Base-by-base conservation (phyloP, 2,888 invertebrate genomes). In the Leuctra nigra region DNA sequence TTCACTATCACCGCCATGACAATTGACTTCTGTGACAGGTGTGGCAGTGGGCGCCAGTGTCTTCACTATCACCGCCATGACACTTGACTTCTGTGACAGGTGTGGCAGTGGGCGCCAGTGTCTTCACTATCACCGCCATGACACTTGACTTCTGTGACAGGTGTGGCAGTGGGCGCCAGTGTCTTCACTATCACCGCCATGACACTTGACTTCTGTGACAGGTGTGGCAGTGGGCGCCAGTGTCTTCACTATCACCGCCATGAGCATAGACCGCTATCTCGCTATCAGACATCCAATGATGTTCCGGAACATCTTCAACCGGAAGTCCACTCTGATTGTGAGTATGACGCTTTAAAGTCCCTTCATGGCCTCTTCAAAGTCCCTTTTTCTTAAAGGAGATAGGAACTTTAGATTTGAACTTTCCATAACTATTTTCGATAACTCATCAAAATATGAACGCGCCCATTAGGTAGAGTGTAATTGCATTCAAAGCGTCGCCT, bases 1-100 rank as follows among this genome's bases (percentile, higher is more conserved):
- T 87, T 87, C 69, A 88, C 88, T 0, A 86, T 89, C 64, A 84
- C 85, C 1, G 83, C 85, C 0, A 86, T 88, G 84, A 86, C 87
- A 3, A 77, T 88, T 57, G 87, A 87, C 70, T n/a, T n/a, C n/a
- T n/a, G n/a, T n/a, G n/a, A n/a, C 73, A 87, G 87, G 86, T 55
- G 83, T 86, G 23, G 82, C 86, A n/a, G 87, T 87, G 2, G 84
- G 86, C 0, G 84, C 86, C 1, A 86, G 87, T 66, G 84, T 89
- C 52, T 87, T 87, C 69, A 88, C 88, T 0, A 86, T 89, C 64
- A 84, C 85, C 1, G 83, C 85, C 0, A 86, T 88, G 84, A 86
- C n/a, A n/a, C n/a, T n/a, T n/a, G n/a, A n/a, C n/a, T n/a, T n/a
- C n/a, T n/a, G n/a, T n/a, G n/a, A n/a, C 73, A 87, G 87, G 86